A percentile compares a stretch with the other conserved stretches of the same genome.
phyloP scores from a whole-genome alignment of 2,797 vertebrate genomes.

The Trichosurus vulpecula region DNA sequence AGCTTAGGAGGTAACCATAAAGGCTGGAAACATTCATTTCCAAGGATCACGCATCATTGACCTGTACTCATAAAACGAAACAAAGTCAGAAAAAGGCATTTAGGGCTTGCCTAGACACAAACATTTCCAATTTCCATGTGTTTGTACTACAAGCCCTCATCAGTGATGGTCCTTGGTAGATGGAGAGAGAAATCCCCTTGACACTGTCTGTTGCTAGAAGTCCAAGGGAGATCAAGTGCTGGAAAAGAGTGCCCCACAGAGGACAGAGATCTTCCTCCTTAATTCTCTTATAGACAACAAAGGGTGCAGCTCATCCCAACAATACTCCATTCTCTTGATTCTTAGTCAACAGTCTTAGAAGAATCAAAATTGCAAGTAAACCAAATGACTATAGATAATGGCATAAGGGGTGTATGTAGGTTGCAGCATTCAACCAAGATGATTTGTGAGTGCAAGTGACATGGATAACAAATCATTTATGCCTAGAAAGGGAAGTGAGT shows the following conservation, averaged over 20 bases:
- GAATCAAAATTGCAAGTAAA: not conserved
- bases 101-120: not conserved
- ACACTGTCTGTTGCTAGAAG: not conserved
- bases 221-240: not conserved
- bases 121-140: not conserved
- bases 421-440: not conserved
- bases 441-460: not conserved
- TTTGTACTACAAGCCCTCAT: not conserved
- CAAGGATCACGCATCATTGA: not conserved
- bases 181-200: not conserved
- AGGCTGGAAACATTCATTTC: not conserved
- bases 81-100: not conserved
- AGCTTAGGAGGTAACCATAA: not conserved
- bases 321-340: not conserved
- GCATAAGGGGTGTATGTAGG: not conserved
- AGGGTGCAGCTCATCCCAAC: not conserved
- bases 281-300: not conserved
- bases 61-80: not conserved
- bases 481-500: not conserved
- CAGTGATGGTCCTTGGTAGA: not conserved
- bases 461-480: not conserved
- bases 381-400: not conserved
- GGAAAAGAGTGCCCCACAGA: not conserved
- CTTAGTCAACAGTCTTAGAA: not conserved
- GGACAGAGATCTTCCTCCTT: not conserved